A percentile compares a stretch with the other conserved stretches of the same genome.
Evolutionary conservation across 1,140 invertebrate species (phyloP).

Genomic region (Stegodyphus dumicola): DNA sequence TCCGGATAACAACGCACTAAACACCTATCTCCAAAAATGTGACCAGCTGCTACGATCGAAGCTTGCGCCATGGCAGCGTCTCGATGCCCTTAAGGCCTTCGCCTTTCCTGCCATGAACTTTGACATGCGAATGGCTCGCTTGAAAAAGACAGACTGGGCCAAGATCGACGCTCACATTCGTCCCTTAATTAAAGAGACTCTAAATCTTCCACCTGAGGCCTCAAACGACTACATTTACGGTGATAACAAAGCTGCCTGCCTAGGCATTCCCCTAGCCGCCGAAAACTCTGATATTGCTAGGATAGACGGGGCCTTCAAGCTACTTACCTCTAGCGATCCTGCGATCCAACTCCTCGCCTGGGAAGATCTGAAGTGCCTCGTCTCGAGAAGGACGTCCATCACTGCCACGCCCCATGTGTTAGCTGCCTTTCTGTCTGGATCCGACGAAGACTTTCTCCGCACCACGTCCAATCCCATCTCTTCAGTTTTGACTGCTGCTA

Average conservation of each 20-base stretch:
- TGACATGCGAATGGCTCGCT: neutral
- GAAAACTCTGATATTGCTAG: neutral
- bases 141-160: neutral
- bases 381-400: too few relatives aligned
- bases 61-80: neutral
- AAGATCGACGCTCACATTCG: neutral
- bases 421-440: neutral
- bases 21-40: rapidly evolving
- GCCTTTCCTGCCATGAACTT: neutral
- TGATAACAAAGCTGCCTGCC: rapidly evolving
- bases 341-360: rapidly evolving
- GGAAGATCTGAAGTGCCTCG: neutral
- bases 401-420: neutral
- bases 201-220: neutral
- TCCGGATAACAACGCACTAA: too few relatives aligned
- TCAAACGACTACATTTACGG: neutral
- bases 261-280: neutral
- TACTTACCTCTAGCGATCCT: neutral
- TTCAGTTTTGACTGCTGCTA: too few relatives aligned
- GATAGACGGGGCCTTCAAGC: neutral
- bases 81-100: neutral
- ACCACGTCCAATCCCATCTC: too few relatives aligned
- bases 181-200: neutral
- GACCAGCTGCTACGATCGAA: rapidly evolving
- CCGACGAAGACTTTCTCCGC: too few relatives aligned